Evolutionary conservation across 1,140 invertebrate species (phyloP).

Genomic region (Uloborus diversus): DNA sequence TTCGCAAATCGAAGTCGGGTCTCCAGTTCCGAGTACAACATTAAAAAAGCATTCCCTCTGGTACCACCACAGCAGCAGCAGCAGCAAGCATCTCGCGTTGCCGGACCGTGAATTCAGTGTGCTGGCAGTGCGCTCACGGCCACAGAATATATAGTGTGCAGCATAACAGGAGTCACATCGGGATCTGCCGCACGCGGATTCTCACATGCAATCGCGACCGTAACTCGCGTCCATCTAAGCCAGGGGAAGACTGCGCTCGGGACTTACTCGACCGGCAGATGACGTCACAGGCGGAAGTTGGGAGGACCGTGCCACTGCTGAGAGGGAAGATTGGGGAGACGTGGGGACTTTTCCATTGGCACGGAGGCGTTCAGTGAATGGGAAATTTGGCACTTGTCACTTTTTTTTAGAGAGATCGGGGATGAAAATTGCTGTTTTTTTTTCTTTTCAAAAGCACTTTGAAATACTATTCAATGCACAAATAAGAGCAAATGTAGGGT

Average conservation of each 20-base stretch:
- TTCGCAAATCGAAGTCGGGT: not conserved
- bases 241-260: not conserved
- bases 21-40: slow-evolving; percentile 6
- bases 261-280: slow-evolving; percentile 42
- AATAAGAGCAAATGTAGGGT: too few species aligned
- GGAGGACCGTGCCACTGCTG: slow-evolving; percentile 25
- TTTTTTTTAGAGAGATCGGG: not conserved
- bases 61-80: slow-evolving; percentile 9
- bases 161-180: not conserved
- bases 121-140: not conserved
- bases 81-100: not conserved
- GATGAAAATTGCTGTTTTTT: not conserved
- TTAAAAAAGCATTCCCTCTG: slow-evolving; percentile 1
- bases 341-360: slow-evolving; percentile 33
- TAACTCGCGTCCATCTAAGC: slow-evolving; percentile 37
- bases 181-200: not conserved
- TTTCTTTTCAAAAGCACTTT: too few species aligned
- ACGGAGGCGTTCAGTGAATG: not conserved
- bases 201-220: slow-evolving; percentile 8
- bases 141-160: not conserved
- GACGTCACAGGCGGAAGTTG: slow-evolving; percentile 46
- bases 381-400: not conserved
- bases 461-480: too few species aligned
- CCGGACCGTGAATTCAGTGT: slow-evolving; percentile 1
- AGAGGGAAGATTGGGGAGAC: not conserved